Percentiles rank a stretch among this genome's conserved stretches.
Conservation (phyloP, 2,888 invertebrate genomes). For the Drosophila mimica region DNA sequence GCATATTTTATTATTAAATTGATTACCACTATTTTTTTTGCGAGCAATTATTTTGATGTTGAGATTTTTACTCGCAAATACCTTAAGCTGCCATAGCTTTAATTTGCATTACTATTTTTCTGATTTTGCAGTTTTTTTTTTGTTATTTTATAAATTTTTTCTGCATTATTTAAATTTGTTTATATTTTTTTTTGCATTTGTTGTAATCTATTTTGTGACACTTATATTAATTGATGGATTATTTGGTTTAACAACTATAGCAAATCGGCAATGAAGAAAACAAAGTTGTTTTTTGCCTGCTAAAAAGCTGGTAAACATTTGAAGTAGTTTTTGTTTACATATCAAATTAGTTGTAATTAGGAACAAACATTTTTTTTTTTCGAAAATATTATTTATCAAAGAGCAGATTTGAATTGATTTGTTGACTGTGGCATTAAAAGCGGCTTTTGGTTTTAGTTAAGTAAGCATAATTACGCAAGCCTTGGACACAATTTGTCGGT, state of each 20-base stretch:
- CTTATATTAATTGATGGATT: neutral
- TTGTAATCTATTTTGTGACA: neutral
- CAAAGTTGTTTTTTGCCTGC: neutral
- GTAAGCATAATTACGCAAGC: constrained; percentile 27
- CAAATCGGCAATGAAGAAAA: neutral
- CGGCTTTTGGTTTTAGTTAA: constrained; percentile 25
- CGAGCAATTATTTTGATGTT: neutral
- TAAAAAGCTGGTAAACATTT: neutral
- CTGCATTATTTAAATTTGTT: neutral
- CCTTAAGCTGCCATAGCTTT: neutral
- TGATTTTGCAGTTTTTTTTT: neutral
- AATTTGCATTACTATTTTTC: neutral
- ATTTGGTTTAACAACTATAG: neutral
- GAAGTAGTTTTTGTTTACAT: neutral
- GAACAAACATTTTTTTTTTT: neutral
- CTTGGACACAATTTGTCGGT: constrained; percentile 25
- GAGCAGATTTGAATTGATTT: constrained; percentile 15
- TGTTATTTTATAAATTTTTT: neutral
- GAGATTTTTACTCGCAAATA: neutral
- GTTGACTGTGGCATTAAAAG: constrained; percentile 16
- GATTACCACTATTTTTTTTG: neutral
- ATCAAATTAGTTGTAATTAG: neutral
- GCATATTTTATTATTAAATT: neutral
- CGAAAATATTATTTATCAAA: neutral
- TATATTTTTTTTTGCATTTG: neutral